Base-by-base conservation (phyloP, 2,797 vertebrate species). In the Melanotaenia maccullochi region DNA sequence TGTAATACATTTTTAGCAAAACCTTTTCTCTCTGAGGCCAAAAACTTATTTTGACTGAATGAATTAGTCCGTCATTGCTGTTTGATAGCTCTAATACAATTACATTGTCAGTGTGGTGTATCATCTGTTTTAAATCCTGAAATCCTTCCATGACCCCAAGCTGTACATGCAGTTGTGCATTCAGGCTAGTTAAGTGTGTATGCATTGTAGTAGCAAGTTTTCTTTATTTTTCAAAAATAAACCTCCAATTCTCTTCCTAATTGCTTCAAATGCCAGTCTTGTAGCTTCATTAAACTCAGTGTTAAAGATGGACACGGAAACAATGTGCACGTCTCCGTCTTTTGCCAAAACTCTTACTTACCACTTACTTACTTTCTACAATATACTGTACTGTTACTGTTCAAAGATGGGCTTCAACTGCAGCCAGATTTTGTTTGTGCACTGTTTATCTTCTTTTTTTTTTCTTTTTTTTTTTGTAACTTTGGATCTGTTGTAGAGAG, bases 401-500 rank as follows among this genome's bases (percentile, higher is more conserved):
- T 88, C 72, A 60, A 85, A n/a, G 65, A 75, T 68, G 49, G 76
- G 75, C 86, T 88, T 88, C 73, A 55, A 58, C 59, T 59, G 73
- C 76, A 57, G 71, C 69, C 38, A 2, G 42, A n/a, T 71, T 84
- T 62, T 42, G 44, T 79, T 80, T 62, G 62, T 71, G 81, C 83
- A 61, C 47, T 51, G 42, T 81, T 38, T 7, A 9, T 38, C 18
- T 65, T 52, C 38, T 78, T 73, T 69, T 54, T 8, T 11, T 33
- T 28, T 66, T 49, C 33, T 77, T 75, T 68, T 54, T 63, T 74
- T 63, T 75, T 86, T 76, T 67, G 54, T 63, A 74, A 76, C 42
- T 81, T 93, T 89, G 81, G 75, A 90, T 86, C 76, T 82, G 87
- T 91, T 78, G 87, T 92, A 78, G 67, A 84, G 80, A 92, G 81